Percentiles rank a stretch among this genome's conserved stretches.
phyloP scores from a whole-genome alignment of 1,140 invertebrate genomes.

The Papilio polytes region DNA sequence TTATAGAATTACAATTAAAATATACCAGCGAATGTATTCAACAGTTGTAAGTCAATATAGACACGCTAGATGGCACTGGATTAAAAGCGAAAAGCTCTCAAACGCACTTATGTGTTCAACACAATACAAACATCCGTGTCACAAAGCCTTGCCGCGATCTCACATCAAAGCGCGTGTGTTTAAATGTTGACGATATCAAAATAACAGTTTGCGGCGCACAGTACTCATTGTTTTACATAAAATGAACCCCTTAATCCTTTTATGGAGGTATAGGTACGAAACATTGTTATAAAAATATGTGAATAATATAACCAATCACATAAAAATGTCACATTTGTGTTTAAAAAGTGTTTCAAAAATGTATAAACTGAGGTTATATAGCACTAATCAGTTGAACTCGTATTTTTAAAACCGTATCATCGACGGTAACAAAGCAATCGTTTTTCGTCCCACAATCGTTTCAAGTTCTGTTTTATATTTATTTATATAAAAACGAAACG shows the following conservation, averaged over 20 bases:
- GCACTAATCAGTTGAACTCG: too few species aligned
- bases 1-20: background rate
- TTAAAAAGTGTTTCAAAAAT: background rate
- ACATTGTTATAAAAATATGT: background rate
- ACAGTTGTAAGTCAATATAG: conserved; percentile 8
- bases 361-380: too few species aligned
- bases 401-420: background rate
- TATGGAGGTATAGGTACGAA: background rate
- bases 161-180: conserved; percentile 68
- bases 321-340: background rate
- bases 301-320: background rate
- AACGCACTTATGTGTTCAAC: conserved; percentile 49
- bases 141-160: conserved; percentile 54
- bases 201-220: conserved; percentile 58
- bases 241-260: conserved; percentile 51
- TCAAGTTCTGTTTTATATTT: background rate
- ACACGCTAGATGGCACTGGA: conserved; percentile 6
- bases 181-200: conserved; percentile 66
- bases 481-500: background rate
- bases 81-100: conserved; percentile 22
- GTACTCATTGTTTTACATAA: conserved; percentile 55
- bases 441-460: background rate
- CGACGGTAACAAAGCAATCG: background rate
- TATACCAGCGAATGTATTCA: background rate
- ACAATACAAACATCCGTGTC: conserved; percentile 46